Evolutionary conservation across 2,888 invertebrate species (phyloP).

Genomic region (Caenorhabditis virilis): DNA sequence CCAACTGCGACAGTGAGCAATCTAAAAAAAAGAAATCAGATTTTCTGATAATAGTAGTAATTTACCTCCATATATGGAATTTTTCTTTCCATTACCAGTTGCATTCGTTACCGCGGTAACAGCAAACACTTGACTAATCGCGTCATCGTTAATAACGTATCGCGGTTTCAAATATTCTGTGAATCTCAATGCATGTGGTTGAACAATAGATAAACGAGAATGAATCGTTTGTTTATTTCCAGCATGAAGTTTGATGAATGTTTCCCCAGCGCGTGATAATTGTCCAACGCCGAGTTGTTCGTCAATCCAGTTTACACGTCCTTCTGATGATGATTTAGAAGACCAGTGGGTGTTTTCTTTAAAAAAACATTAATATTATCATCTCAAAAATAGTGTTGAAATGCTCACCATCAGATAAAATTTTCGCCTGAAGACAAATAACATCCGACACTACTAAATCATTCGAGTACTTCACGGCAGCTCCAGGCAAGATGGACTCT

Average conservation of each 20-base stretch:
- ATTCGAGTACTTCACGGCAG: slow-evolving; percentile 11
- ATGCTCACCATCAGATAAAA: slow-evolving; percentile 3
- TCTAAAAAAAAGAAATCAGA: too few species aligned
- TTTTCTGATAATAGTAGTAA: neutral
- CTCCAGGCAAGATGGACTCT: slow-evolving; percentile 31
- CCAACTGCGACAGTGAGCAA: slow-evolving; percentile 27
- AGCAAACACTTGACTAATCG: slow-evolving; percentile 7
- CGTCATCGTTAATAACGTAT: slow-evolving; percentile 19
- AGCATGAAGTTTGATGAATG: slow-evolving; percentile 29
- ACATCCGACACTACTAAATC: slow-evolving; percentile 40
- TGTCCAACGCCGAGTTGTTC: slow-evolving; percentile 32
- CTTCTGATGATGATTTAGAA: slow-evolving; percentile 24
- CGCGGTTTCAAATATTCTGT: neutral
- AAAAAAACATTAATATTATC: neutral
- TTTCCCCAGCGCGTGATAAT: slow-evolving; percentile 30
- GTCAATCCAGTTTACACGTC: slow-evolving; percentile 32
- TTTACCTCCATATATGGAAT: slow-evolving; percentile 27
- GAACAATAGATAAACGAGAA: slow-evolving; percentile 14
- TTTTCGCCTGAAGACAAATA: slow-evolving; percentile 32
- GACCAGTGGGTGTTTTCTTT: slow-evolving; percentile 32
- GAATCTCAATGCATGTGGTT: slow-evolving; percentile 19
- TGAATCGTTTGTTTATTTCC: slow-evolving; percentile 35
- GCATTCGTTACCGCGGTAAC: slow-evolving; percentile 19
- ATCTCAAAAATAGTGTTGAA: too few species aligned
- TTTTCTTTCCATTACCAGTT: slow-evolving; percentile 10